A percentile compares a stretch with the other conserved stretches of the same genome.
Evolutionary conservation across 2,797 vertebrate genomes (phyloP).

Genomic region (Euthynnus affinis): DNA sequence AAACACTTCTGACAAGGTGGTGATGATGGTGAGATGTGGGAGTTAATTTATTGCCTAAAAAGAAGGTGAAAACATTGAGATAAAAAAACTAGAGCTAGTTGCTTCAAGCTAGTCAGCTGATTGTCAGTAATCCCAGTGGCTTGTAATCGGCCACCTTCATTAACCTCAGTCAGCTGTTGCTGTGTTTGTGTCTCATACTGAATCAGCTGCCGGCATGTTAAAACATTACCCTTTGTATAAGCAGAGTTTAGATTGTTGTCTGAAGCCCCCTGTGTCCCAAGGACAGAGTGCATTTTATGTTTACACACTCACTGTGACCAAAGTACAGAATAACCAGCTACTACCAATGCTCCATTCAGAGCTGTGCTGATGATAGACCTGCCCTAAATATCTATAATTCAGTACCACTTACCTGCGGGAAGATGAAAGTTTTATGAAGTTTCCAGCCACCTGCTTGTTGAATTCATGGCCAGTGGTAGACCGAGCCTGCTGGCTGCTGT

Average conservation of each 20-base stretch:
- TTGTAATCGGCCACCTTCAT: conserved; percentile 49
- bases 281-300: conserved; percentile 64
- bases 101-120: conserved; percentile 64
- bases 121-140: conserved; percentile 38
- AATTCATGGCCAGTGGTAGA: conserved; percentile 29
- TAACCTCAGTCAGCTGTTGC: conserved; percentile 66
- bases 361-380: conserved; percentile 21
- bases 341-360: conserved; percentile 37
- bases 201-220: conserved; percentile 67
- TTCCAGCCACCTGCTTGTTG: conserved; percentile 78
- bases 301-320: conserved; percentile 63
- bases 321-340: conserved; percentile 65
- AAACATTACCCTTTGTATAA: conserved; percentile 66
- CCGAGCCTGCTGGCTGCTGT: conserved; percentile 23
- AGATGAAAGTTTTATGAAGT: conserved; percentile 88
- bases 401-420: conserved; percentile 70
- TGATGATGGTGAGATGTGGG: background rate
- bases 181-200: conserved; percentile 35
- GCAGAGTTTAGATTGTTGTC: conserved; percentile 46
- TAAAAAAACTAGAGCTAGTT: background rate
- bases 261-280: conserved; percentile 51
- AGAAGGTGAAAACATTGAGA: background rate
- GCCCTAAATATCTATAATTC: conserved; percentile 83
- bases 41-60: background rate
- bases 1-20: background rate